phyloP scores from a whole-genome alignment of 2,888 invertebrate genomes.

The Synanthedon vespiformis region DNA sequence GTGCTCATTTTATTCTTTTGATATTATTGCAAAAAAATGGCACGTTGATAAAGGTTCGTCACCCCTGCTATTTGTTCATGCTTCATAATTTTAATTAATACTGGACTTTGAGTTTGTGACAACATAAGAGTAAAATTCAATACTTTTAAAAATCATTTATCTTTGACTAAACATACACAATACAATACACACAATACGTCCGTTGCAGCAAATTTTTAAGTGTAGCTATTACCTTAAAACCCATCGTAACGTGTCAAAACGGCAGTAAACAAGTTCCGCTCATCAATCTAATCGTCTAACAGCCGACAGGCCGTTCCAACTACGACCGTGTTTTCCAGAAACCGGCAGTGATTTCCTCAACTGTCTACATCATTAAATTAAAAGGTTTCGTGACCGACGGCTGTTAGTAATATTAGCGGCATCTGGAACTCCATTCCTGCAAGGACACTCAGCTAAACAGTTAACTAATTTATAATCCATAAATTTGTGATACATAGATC shows the following conservation, averaged over 20 bases:
- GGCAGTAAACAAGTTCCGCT: slow-evolving; percentile 11
- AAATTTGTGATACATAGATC: slow-evolving; percentile 41
- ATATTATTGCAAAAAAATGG: too few relatives aligned
- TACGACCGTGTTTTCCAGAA: neutral
- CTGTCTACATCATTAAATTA: slow-evolving; percentile 40
- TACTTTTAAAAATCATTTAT: too few relatives aligned
- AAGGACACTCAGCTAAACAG: slow-evolving; percentile 38
- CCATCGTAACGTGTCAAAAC: slow-evolving; percentile 3
- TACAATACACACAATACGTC: neutral
- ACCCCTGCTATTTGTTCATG: too few relatives aligned
- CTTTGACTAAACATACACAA: neutral
- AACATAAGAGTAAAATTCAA: too few relatives aligned
- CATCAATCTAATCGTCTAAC: slow-evolving; percentile 29
- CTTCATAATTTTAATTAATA: too few relatives aligned
- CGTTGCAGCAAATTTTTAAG: neutral
- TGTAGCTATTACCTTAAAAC: slow-evolving; percentile 2
- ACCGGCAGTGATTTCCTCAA: slow-evolving; percentile 12
- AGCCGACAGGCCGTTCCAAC: slow-evolving; percentile 16
- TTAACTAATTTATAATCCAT: slow-evolving; percentile 49
- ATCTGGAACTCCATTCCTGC: slow-evolving; percentile 28
- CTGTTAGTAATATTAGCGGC: slow-evolving; percentile 46
- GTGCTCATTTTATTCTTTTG: too few relatives aligned
- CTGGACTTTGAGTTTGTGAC: too few relatives aligned
- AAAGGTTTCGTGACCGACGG: slow-evolving; percentile 52
- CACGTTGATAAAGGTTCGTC: too few relatives aligned